Evolutionary conservation across 1,140 invertebrate genomes (phyloP), one percentile per base, ranked within the genome.

Genomic region (Sitobion miscanthi): DNA sequence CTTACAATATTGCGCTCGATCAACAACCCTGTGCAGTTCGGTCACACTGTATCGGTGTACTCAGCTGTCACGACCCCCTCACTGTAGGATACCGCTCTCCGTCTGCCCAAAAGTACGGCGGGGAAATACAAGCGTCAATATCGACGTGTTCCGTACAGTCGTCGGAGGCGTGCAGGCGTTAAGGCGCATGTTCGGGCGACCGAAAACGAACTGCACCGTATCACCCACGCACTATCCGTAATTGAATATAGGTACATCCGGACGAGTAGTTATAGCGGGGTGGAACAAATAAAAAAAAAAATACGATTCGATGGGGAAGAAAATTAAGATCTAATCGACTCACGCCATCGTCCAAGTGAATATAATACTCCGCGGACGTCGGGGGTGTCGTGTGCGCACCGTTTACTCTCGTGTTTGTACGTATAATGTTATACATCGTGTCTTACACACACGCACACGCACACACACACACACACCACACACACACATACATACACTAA

Each of bases 301-400:
- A 42, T 3, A 25, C 38, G 38, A 82, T 23, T 85, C 8, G 25
- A 86, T 45, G 14, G 85, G 47, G 47, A 86, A 86, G 85, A 47
- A 86, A 86, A 86, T 86, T 86, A 47, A 47, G 45, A 86, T 47
- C 25, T 47, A 86, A 86, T 86, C 30, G 45, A 47, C 85, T 85
- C 25, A n/a, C 62, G 14, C 62, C 62, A 20, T 47, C 25, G 85
- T 45, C 42, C 42, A 4, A 85, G 25, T 45, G 85, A 45, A 47
- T 7, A 30, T 6, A n/a, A 77, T 77, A 30, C n/a, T 17, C 30
- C 14, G 62, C 14, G 30, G 5, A 77, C 62, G 62, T 77, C 62
- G 62, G 62, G 62, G 62, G 62, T 17, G 62, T 69, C 30, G 14
- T 17, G 62, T n/a, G 62, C 4, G 62, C 30, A 69, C 30, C 62